Evolutionary conservation across 2,888 invertebrate species (phyloP).

Genomic region (Disparrhopalites patrizii): DNA sequence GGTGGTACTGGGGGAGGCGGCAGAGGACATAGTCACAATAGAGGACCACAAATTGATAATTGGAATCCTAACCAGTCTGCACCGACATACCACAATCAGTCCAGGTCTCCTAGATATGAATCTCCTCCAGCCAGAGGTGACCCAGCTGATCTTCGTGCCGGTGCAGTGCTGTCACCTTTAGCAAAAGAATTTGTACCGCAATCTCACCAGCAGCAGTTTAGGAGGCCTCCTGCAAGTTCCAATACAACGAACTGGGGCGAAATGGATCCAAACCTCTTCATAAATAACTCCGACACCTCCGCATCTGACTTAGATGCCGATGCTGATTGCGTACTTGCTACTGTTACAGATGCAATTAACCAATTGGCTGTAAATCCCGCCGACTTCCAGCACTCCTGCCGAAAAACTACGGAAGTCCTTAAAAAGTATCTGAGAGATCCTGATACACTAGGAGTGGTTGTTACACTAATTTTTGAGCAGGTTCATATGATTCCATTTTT

Average conservation of each 20-base stretch:
- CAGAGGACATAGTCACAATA: neutral
- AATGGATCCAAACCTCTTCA: too few species aligned
- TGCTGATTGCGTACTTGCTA: constrained; percentile 35
- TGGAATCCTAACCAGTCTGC: constrained; percentile 2
- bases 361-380: constrained; percentile 40
- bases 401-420: constrained; percentile 33
- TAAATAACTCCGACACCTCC: neutral
- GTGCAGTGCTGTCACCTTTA: constrained; percentile 29
- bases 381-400: constrained; percentile 37
- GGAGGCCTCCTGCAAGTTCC: too few species aligned
- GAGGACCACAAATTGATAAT: neutral
- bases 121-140: neutral
- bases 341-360: constrained; percentile 41
- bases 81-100: neutral
- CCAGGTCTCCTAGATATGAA: neutral
- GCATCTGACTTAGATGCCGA: constrained; percentile 18
- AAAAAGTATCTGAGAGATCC: constrained; percentile 36
- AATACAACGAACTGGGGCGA: too few species aligned
- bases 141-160: too few species aligned
- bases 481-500: too few species aligned
- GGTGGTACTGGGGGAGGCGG: neutral
- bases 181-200: constrained; percentile 41
- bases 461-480: constrained; percentile 43
- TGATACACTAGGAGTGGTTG: constrained; percentile 42
- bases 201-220: constrained; percentile 11